Conservation (phyloP, 2,888 invertebrate species). For the Esperia sulphurella region DNA sequence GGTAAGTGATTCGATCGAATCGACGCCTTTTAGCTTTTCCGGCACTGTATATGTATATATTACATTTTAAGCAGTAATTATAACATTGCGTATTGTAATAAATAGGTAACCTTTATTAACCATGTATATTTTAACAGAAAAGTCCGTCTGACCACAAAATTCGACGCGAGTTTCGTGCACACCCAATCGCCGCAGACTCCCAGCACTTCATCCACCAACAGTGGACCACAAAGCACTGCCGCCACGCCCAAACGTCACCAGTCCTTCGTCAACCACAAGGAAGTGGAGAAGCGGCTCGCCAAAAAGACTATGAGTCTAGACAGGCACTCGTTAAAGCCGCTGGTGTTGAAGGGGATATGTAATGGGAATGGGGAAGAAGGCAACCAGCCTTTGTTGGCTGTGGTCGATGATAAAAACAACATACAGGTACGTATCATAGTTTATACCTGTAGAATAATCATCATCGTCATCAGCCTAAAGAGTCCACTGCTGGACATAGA, state of each 20-base stretch:
- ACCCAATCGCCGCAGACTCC: constrained; percentile 48
- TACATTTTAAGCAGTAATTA: too few relatives aligned
- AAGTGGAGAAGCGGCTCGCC: constrained; percentile 38
- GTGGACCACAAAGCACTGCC: constrained; percentile 32
- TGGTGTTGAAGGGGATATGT: constrained; percentile 65
- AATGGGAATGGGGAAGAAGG: constrained; percentile 49
- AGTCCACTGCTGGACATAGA: too few relatives aligned
- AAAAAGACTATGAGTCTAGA: constrained; percentile 62
- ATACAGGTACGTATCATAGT: constrained; percentile 51
- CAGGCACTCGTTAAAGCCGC: constrained; percentile 53
- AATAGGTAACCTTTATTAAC: too few relatives aligned
- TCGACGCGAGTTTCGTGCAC: constrained; percentile 64
- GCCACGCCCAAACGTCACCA: constrained; percentile 53
- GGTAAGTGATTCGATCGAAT: constrained; percentile 40
- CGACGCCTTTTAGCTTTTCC: background rate
- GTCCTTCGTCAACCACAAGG: constrained; percentile 50
- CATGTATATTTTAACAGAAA: constrained; percentile 38
- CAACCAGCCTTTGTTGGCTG: constrained; percentile 60
- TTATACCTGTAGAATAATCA: too few relatives aligned
- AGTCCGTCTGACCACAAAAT: constrained; percentile 64
- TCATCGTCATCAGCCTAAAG: too few relatives aligned
- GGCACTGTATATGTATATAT: too few relatives aligned
- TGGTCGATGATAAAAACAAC: constrained; percentile 68
- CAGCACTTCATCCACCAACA: constrained; percentile 26
- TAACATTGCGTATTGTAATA: too few relatives aligned